Base-by-base conservation (phyloP, 2,113 vertebrate species). In the Hystrix brachyura region DNA sequence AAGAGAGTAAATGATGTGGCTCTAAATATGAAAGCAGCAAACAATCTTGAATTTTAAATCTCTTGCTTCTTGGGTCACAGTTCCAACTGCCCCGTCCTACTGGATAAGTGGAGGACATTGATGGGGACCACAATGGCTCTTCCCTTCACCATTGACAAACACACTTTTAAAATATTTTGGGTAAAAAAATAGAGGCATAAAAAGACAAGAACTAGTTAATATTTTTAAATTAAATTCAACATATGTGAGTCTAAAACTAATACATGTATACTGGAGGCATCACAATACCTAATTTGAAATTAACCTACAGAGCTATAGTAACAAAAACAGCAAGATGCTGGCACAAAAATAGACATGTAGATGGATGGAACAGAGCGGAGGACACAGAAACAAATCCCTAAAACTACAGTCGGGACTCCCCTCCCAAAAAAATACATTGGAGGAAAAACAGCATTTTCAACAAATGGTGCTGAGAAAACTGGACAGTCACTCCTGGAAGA, bases 211-310 rank as follows among this genome's bases (percentile, higher is more conserved):
- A 67, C 8, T 23, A 14, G 51, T 60, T 67, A 74, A 67, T 78
- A 69, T 48, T 90, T 88, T 94, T 25, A 78, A 95, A 59, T 67
- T 51, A 89, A 60, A 18, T 27, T 64, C 74, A 90, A 79, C 21
- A 88, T 83, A 5, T 67, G 34, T 34, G 17, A 84, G 27, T 88
- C 80, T 81, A 86, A 90, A 90, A 88, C 10, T 23, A 91, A 84
- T 10, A 93, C 21, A 64, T 79, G 18, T 89, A 89, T 48, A 48
- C 43, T 76, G 27, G 25, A 76, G 25, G 46, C 72, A 48, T 48
- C 3, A 48, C 11, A 27, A 48, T 76, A 14, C 72, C 12, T 48
- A 14, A 76, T 29, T 76, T 48, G 13, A 48, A 48, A 76, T 27
- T 74, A 74, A 23, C 25, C 43, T 48, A 74, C 25, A 48, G 43